Evolutionary conservation across 2,888 invertebrate species (phyloP), one percentile per base, ranked within the genome.

Genomic region (Pelosia muscerda): DNA sequence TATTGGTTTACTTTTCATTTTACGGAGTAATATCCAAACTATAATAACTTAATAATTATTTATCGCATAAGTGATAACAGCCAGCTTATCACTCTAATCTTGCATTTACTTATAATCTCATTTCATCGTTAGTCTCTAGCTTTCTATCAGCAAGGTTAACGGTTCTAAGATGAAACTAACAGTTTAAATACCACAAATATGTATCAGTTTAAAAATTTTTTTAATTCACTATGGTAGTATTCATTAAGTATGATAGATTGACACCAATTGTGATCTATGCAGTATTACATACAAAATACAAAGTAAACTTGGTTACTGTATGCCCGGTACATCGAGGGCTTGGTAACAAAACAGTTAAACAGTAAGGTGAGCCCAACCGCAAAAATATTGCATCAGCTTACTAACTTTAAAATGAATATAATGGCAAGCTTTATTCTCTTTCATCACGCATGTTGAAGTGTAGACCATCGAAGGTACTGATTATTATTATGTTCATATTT

Each of bases 181-280:
- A 57, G 10, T n/a, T n/a, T 1, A 13, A 58, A 58, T 22, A 38
- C n/a, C n/a, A n/a, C n/a, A n/a, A n/a, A n/a, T n/a, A 28, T 56
- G 64, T 31, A 63, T 63, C 63, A 63, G 63, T 54, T 31, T 63
- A 1, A 13, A 34, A 34, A 34, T 34, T 5, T 28, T 8, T 28
- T 28, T 5, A 28, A 28, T 28, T 28, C 8, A 28, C 8, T 8
- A 8, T 28, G 28, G 28, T 28, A n/a, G n/a, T n/a, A n/a, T n/a
- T n/a, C n/a, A n/a, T n/a, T n/a, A n/a, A n/a, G n/a, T n/a, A n/a
- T n/a, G n/a, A n/a, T n/a, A n/a, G n/a, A n/a, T n/a, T n/a, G n/a
- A n/a, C n/a, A n/a, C n/a, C n/a, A n/a, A n/a, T n/a, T n/a, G n/a
- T n/a, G n/a, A n/a, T n/a, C n/a, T n/a, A n/a, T 28, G 28, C 2